Conservation (phyloP, 2,888 invertebrate genomes). For the Lasioglossum vierecki region DNA sequence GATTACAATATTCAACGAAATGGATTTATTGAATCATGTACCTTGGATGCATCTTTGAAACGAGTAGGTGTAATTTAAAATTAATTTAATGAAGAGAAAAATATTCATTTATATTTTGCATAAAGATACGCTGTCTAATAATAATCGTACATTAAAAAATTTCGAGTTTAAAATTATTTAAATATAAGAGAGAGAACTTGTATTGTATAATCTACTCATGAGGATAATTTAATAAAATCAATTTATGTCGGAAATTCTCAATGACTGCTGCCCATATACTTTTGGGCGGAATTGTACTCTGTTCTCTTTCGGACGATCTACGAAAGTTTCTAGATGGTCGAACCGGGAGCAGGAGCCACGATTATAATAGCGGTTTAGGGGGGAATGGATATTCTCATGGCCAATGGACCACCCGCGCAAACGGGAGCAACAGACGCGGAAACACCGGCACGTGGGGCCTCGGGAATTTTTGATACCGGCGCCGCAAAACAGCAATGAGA, state of each 20-base stretch:
- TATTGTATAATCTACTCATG: too few species aligned
- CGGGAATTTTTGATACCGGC: conserved; percentile 51
- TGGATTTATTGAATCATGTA: background rate
- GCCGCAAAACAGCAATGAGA: conserved; percentile 34
- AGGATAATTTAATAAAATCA: too few species aligned
- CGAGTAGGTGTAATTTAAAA: too few species aligned
- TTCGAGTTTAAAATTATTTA: background rate
- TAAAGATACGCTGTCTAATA: too few species aligned
- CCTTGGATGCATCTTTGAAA: too few species aligned
- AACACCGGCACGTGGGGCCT: conserved; percentile 43
- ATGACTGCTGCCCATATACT: background rate
- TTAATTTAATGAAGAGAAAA: too few species aligned
- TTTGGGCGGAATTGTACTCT: background rate
- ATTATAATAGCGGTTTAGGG: conserved; percentile 36
- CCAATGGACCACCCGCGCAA: conserved; percentile 54
- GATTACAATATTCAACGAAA: background rate
- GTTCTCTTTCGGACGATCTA: background rate
- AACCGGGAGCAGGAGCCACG: background rate
- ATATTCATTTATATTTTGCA: too few species aligned
- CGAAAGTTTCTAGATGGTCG: background rate
- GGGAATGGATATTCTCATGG: conserved; percentile 25
- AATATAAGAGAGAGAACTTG: too few species aligned
- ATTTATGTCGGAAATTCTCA: too few species aligned
- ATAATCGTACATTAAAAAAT: background rate
- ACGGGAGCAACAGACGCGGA: conserved; percentile 15